These are phyloP conservation scores for Phyllopteryx taeniolatus DNA, from an alignment of 2,113 vertebrate genomes.

Conservation along the genomic window DNA sequence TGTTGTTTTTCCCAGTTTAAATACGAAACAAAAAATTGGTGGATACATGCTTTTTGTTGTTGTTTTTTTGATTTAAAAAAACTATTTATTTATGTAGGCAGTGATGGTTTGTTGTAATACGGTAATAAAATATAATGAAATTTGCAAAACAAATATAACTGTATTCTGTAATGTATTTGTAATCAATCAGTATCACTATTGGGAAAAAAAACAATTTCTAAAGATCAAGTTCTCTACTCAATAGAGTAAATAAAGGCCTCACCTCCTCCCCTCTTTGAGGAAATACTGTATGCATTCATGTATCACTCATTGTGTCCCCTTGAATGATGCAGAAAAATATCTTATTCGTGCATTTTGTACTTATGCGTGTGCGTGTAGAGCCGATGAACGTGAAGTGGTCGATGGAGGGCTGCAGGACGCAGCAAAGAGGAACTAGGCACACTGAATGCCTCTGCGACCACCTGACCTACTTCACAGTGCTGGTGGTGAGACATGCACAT, in stretches of 20 bases:
- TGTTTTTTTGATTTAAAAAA: no score
- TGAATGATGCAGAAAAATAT: no score
- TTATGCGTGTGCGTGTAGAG: conserved; percentile 47
- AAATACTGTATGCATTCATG: not conserved
- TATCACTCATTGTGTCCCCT: not conserved
- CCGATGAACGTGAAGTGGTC: conserved; percentile 59
- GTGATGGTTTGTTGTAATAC: no score
- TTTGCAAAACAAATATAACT: no score
- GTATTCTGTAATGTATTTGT: no score
- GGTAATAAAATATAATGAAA: no score
- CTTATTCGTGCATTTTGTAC: not conserved
- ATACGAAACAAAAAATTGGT: no score
- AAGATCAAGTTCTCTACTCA: not conserved
- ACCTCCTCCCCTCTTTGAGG: not conserved
- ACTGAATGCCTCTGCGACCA: conserved; percentile 73
- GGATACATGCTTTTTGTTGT: no score
- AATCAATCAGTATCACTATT: no score
- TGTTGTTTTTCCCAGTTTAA: no score
- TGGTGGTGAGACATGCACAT: conserved; percentile 66
- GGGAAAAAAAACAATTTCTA: not conserved
- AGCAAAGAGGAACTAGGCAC: not conserved
- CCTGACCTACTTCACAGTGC: conserved; percentile 74
- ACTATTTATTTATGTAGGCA: no score
- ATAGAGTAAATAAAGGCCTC: not conserved
- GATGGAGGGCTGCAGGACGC: conserved; percentile 57